phyloP scores from a whole-genome alignment of 2,888 invertebrate genomes.

The Euplexia lucipara region DNA sequence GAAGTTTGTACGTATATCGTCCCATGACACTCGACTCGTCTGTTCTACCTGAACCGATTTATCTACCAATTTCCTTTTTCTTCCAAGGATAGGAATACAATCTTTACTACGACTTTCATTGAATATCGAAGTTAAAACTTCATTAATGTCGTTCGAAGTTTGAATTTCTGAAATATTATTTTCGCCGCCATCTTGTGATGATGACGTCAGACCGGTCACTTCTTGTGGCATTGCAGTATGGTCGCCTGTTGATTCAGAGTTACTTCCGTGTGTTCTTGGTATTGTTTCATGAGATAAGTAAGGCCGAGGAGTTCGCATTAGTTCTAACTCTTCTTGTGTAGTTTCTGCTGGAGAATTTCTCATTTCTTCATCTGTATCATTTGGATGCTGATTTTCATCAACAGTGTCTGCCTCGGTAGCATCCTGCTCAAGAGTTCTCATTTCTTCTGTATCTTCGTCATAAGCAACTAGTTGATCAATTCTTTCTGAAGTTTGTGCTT shows the following conservation, averaged over 20 bases:
- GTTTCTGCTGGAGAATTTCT: background rate
- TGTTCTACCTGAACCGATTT: slow-evolving; percentile 34
- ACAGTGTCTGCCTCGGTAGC: background rate
- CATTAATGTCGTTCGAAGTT: slow-evolving; percentile 40
- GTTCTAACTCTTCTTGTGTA: slow-evolving; percentile 23
- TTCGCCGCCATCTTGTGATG: slow-evolving; percentile 7
- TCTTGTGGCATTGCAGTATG: background rate
- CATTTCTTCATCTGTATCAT: background rate
- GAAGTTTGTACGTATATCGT: slow-evolving; percentile 45
- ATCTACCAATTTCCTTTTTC: slow-evolving; percentile 46
- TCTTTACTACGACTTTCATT: slow-evolving; percentile 16
- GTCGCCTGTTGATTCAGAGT: slow-evolving; percentile 2
- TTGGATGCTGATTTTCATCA: background rate
- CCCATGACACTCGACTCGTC: slow-evolving; percentile 40
- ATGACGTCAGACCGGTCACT: background rate
- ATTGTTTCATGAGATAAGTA: slow-evolving; percentile 27
- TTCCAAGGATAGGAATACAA: background rate
- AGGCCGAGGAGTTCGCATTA: slow-evolving; percentile 21
- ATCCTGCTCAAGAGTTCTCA: background rate
- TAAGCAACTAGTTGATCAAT: background rate
- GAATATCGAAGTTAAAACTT: slow-evolving; percentile 35
- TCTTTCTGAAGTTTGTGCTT: background rate
- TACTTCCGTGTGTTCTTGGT: background rate
- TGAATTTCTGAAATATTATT: slow-evolving; percentile 3
- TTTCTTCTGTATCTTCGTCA: background rate